A percentile compares a stretch with the other conserved stretches of the same genome.
Conservation (phyloP, 1,140 invertebrate species). For the Monochamus saltuarius region DNA sequence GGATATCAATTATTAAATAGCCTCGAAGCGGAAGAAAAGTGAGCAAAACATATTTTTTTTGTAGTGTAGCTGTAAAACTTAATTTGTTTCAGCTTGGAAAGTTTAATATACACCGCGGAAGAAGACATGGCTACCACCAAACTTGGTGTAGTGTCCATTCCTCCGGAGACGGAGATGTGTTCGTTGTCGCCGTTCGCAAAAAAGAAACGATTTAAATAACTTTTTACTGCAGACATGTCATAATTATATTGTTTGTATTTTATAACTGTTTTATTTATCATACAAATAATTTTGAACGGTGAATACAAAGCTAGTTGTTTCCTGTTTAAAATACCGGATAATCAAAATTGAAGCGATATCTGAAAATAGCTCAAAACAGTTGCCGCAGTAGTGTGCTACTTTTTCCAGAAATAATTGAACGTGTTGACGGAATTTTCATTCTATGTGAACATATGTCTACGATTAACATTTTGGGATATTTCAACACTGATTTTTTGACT, state of each 20-base stretch:
- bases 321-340: no score
- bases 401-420: no score
- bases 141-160: conserved; percentile 8
- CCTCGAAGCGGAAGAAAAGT: conserved; percentile 36
- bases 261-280: no score
- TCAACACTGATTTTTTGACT: no score
- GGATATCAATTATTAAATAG: conserved; percentile 40
- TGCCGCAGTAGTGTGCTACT: no score
- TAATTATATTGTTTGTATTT: not conserved
- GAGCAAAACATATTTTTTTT: not conserved
- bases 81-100: conserved; percentile 2
- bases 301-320: no score
- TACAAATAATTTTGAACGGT: no score
- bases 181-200: conserved; percentile 3
- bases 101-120: not conserved
- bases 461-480: no score
- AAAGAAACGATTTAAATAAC: conserved; percentile 9
- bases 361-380: no score
- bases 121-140: conserved; percentile 6
- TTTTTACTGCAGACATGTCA: not conserved
- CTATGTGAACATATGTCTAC: no score
- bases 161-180: conserved; percentile 3
- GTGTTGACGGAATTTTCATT: no score
- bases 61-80: not conserved
- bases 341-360: no score